Evolutionary conservation across 1,140 invertebrate species (phyloP), one percentile per base, ranked within the genome.

Genomic region (Lordiphosa clarofinis): DNA sequence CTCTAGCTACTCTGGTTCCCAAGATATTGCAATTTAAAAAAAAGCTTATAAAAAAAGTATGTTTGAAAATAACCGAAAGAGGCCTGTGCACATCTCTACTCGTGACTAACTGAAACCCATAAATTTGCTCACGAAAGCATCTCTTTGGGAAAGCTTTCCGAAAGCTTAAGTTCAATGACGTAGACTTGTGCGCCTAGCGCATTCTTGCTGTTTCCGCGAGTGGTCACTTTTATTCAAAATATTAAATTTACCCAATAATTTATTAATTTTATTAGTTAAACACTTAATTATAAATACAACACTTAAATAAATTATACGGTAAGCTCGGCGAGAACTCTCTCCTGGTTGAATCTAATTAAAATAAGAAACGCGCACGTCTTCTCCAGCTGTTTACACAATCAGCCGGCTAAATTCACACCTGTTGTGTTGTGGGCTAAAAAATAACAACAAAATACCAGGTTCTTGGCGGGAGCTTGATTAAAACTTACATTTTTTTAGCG

Each of bases 401-500:
- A 31, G 28, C 44, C 60, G 48, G 61, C 35, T 12, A 4, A 24
- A 10, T 21, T 15, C 33, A 56, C 73, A 76, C 62, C 67, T 76
- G 73, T 76, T 67, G 40, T 31, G 12, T 8, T 13, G n/a, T 24
- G 15, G 31, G 9, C 28, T 31, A 40, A 13, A 56, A 39, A 44
- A 11, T 24, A 56, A 59, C 53, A 48, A 63, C 35, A 12, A 55
- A 72, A 66, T n/a, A 53, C 60, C 76, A 59, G 49, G 76, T 82
- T 81, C 76, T 84, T 56, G 46, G 42, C 60, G 42, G 50, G 70
- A 66, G 75, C 75, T 71, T 71, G 55, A 63, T 66, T 46, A 68
- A 62, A 61, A 49, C 59, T 44, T 65, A 68, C 67, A 66, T 57
- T 66, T 58, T 68, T 46, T 46, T 31, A 31, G 28, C 28, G 28